Evolutionary conservation across 2,888 invertebrate species (phyloP), one percentile per base, ranked within the genome.

Genomic region (Eupithecia dodoneata): DNA sequence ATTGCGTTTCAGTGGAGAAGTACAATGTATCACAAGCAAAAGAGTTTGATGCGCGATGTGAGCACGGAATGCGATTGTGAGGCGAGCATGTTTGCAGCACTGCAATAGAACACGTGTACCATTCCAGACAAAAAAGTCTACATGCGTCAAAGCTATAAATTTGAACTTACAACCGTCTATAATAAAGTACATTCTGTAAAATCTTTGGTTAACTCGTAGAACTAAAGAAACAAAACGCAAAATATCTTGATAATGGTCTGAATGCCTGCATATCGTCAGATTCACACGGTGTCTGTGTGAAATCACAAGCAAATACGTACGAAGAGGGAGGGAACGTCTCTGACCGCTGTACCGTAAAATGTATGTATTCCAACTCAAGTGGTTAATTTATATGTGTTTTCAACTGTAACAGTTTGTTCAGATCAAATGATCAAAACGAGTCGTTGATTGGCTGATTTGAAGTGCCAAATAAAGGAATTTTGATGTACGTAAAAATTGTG

Each of bases 11-110:
- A 80, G 77, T 80, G 79, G 77, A 79, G 79, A 76, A 75, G 72
- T 67, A 84, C 83, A 83, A 83, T 81, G 80, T 79, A 74, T 79
- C 80, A 79, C 74, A 79, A 79, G 78, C 76, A 72, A 76, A 79
- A 77, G 52, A 78, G 76, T 79, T 79, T 74, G 80, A 80, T 81
- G 81, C 78, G 76, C 80, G 77, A 79, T 52, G 78, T 75, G 76
- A 77, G 75, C 78, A 84, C 85, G 88, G 88, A 87, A 89, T 87
- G 83, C 83, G 75, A 86, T 87, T 87, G 84, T 87, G 84, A 82
- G 83, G 83, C 77, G 76, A 81, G 79, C 70, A 81, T 79, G 84
- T 83, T 84, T 83, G 83, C 81, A 82, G 76, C 80, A 81, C 79
- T 83, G 80, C 76, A 81, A 81, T 76, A 69, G 78, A 78, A 81